A percentile compares a stretch with the other conserved stretches of the same genome.
phyloP scores from a whole-genome alignment of 92 coral and sea anemone genomes.

The Chrysogorgia sp. region DNA sequence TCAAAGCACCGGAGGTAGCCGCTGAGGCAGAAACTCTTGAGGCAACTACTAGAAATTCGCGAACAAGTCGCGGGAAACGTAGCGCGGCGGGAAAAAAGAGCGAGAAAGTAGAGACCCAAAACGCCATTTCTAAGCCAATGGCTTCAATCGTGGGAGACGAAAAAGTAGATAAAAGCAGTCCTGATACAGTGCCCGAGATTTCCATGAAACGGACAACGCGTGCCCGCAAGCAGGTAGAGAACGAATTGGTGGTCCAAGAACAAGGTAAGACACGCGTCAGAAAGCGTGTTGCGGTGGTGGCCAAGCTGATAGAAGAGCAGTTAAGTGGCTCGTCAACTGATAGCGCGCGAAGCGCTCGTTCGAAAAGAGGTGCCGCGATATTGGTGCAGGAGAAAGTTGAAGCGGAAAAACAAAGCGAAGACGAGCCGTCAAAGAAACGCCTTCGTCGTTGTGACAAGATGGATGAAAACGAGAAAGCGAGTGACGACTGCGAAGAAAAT shows the following conservation, averaged over 20 bases:
- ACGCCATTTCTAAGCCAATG: too few species aligned
- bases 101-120: background rate
- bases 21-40: background rate
- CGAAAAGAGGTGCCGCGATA: background rate
- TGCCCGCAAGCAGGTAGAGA: background rate
- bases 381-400: background rate
- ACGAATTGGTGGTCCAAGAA: conserved; percentile 7
- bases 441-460: background rate
- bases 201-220: background rate
- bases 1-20: background rate
- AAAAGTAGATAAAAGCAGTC: conserved; percentile 31
- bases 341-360: background rate
- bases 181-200: conserved; percentile 15
- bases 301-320: background rate
- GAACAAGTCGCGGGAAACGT: conserved; percentile 44
- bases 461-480: background rate
- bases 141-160: conserved; percentile 34
- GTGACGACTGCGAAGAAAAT: background rate
- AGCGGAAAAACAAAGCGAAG: background rate
- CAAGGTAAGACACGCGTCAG: too few species aligned
- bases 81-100: conserved; percentile 9
- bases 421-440: background rate
- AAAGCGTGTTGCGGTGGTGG: background rate
- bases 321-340: background rate
- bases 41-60: background rate